Conservation (phyloP, 1,140 invertebrate species). For the Nebria ingens region DNA sequence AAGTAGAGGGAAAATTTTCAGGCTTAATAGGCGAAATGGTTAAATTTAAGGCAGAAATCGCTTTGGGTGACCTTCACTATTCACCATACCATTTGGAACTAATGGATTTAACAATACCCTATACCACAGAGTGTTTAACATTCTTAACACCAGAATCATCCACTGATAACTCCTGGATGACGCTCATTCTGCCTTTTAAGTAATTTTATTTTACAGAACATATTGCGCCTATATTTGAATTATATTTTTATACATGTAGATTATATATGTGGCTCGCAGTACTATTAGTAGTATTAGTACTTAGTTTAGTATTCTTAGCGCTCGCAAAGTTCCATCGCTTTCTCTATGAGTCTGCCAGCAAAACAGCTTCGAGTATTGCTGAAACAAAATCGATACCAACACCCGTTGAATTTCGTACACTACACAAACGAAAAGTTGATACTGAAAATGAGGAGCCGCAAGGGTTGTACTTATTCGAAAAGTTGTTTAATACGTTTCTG, state of each 20-base stretch:
- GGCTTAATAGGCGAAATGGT: conserved; percentile 63
- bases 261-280: conserved; percentile 52
- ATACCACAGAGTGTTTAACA: conserved; percentile 69
- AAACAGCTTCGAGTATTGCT: neutral
- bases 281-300: conserved; percentile 44
- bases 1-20: conserved; percentile 49
- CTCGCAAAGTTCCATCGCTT: conserved; percentile 37
- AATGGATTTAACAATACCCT: conserved; percentile 66
- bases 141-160: conserved; percentile 71
- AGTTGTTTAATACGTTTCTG: conserved; percentile 57
- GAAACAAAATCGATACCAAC: neutral
- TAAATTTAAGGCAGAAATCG: conserved; percentile 54
- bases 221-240: conserved; percentile 4
- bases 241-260: conserved; percentile 30
- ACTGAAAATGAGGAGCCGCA: conserved; percentile 27
- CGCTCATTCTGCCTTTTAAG: conserved; percentile 69
- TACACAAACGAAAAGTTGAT: conserved; percentile 20
- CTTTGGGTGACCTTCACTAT: conserved; percentile 66
- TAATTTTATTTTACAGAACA: conserved; percentile 27
- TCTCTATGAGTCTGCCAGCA: neutral
- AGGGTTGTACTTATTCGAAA: conserved; percentile 57
- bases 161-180: conserved; percentile 71
- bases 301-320: conserved; percentile 43
- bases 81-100: conserved; percentile 53
- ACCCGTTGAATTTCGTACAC: conserved; percentile 1